Conservation (phyloP, 1,140 invertebrate genomes). For the Drosophila jambulina region DNA sequence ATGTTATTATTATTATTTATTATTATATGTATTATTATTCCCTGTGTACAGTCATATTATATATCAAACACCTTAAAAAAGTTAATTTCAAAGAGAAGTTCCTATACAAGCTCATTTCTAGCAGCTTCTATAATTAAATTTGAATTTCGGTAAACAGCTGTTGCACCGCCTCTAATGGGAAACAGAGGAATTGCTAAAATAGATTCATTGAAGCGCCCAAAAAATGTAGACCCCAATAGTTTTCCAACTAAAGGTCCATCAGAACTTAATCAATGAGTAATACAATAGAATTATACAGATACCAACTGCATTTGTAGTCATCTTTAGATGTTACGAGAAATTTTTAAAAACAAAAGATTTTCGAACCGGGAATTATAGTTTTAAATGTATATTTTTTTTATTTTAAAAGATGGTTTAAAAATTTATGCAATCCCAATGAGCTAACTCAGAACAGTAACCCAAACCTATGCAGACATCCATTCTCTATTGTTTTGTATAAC, state of each 20-base stretch:
- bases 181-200: conserved; percentile 3
- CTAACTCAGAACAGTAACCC: not conserved
- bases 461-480: not conserved
- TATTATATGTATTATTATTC: conserved; percentile 23
- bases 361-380: not conserved
- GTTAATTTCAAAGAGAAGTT: not conserved
- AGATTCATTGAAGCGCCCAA: conserved; percentile 7
- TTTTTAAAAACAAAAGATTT: not conserved
- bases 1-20: conserved; percentile 47
- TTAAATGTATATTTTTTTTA: not conserved
- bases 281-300: not conserved
- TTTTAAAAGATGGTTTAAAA: not conserved
- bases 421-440: not conserved
- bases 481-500: not conserved
- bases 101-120: not conserved
- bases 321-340: not conserved
- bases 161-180: conserved; percentile 5
- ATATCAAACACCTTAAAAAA: conserved; percentile 14
- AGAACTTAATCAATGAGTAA: not conserved
- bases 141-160: conserved; percentile 20
- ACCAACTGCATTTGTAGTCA: not conserved
- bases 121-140: conserved; percentile 6
- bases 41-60: not conserved
- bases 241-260: not conserved
- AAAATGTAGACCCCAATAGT: conserved; percentile 1